Conservation (phyloP, 2,888 invertebrate species). For the Agonopterix subpropinquella region DNA sequence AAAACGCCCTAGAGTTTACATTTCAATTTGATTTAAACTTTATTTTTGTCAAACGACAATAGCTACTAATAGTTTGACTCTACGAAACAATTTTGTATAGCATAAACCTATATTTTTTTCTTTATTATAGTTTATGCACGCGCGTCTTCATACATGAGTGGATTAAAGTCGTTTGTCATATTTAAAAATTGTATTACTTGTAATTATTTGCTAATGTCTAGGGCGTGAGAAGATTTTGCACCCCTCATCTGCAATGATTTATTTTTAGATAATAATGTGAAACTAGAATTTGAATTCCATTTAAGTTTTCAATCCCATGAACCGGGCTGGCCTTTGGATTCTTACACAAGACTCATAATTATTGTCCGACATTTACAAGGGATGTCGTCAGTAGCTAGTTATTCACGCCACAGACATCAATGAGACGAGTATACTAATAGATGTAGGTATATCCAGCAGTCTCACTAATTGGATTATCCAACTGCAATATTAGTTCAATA, state of each 20-base stretch:
- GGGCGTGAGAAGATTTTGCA: conserved; percentile 51
- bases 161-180: conserved; percentile 65
- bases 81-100: conserved; percentile 14
- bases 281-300: too few relatives aligned
- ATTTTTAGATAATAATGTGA: background rate
- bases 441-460: conserved; percentile 11
- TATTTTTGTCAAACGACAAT: background rate
- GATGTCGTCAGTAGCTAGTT: too few relatives aligned
- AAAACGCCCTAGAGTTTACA: conserved; percentile 62
- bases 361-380: too few relatives aligned
- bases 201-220: conserved; percentile 54
- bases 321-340: too few relatives aligned
- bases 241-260: background rate
- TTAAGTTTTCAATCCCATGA: too few relatives aligned
- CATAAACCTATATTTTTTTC: conserved; percentile 18
- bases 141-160: conserved; percentile 62
- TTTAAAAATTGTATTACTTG: conserved; percentile 54
- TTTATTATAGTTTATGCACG: conserved; percentile 34
- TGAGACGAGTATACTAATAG: too few relatives aligned
- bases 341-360: too few relatives aligned
- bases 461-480: conserved; percentile 60
- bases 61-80: rapidly evolving
- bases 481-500: conserved; percentile 60
- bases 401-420: too few relatives aligned
- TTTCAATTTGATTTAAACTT: conserved; percentile 47